Evolutionary conservation across 2,797 vertebrate species (phyloP).

Genomic region (Urocyon cinereoargenteus): DNA sequence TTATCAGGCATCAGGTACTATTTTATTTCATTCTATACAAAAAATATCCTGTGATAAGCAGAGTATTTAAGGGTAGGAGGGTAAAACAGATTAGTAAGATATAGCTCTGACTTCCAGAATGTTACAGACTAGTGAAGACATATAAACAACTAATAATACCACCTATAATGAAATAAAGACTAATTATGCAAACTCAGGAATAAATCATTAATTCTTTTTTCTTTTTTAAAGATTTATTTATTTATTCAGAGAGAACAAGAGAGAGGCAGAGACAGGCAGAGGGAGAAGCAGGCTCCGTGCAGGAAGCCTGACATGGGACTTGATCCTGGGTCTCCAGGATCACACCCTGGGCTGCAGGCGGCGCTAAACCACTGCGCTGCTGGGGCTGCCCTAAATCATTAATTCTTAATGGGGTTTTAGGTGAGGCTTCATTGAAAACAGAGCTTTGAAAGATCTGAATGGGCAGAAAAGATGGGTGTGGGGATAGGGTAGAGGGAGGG

Average conservation of each 20-base stretch:
- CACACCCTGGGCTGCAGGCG: no score
- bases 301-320: no score
- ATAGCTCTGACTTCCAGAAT: not conserved
- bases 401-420: not conserved
- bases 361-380: no score
- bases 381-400: not conserved
- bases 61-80: not conserved
- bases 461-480: not conserved
- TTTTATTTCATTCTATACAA: constrained; percentile 17
- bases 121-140: not conserved
- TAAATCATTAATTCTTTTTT: not conserved
- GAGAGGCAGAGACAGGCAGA: no score
- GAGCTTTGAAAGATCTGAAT: not conserved
- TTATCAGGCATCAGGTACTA: not conserved
- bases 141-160: not conserved
- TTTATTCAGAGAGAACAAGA: no score
- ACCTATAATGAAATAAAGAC: not conserved
- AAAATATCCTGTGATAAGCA: not conserved
- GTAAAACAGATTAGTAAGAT: constrained; percentile 9
- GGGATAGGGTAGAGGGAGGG: not conserved
- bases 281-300: no score
- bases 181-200: not conserved
- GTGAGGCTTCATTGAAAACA: not conserved
- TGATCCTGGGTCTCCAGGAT: no score
- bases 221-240: no score